Conservation (phyloP, 1,140 invertebrate species). For the Homarus americanus region DNA sequence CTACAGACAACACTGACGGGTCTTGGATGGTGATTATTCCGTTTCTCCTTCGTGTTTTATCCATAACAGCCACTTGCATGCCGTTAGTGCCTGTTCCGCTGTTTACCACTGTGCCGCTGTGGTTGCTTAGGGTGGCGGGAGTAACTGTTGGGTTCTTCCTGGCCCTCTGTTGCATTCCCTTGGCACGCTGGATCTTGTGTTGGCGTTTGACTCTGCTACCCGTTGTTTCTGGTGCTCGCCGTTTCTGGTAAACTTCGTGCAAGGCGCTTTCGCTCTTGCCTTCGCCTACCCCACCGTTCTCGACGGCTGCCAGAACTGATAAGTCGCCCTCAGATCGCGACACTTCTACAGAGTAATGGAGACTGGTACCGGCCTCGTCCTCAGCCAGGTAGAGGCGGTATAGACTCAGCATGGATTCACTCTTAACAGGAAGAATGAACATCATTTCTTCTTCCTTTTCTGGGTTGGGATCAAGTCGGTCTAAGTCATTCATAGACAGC, state of each 20-base stretch:
- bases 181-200: slow-evolving; percentile 74
- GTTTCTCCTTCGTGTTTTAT: slow-evolving; percentile 67
- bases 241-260: slow-evolving; percentile 73
- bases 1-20: slow-evolving; percentile 72
- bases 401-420: slow-evolving; percentile 76
- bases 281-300: background rate
- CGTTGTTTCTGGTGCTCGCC: slow-evolving; percentile 58
- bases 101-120: background rate
- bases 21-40: slow-evolving; percentile 74
- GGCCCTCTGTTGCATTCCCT: slow-evolving; percentile 64
- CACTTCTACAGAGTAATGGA: slow-evolving; percentile 74
- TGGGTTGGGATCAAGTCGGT: slow-evolving; percentile 76
- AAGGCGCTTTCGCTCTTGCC: slow-evolving; percentile 52
- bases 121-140: background rate
- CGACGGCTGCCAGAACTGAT: slow-evolving; percentile 38
- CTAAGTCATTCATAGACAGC: slow-evolving; percentile 80
- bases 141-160: background rate
- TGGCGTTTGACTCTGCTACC: slow-evolving; percentile 69
- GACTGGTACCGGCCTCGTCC: slow-evolving; percentile 61
- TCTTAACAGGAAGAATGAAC: slow-evolving; percentile 75
- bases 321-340: slow-evolving; percentile 73
- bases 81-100: background rate
- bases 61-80: slow-evolving; percentile 70
- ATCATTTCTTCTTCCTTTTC: slow-evolving; percentile 74
- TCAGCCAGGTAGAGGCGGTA: slow-evolving; percentile 72